Conservation (phyloP, 2,113 vertebrate species). For the Ranitomeya variabilis region DNA sequence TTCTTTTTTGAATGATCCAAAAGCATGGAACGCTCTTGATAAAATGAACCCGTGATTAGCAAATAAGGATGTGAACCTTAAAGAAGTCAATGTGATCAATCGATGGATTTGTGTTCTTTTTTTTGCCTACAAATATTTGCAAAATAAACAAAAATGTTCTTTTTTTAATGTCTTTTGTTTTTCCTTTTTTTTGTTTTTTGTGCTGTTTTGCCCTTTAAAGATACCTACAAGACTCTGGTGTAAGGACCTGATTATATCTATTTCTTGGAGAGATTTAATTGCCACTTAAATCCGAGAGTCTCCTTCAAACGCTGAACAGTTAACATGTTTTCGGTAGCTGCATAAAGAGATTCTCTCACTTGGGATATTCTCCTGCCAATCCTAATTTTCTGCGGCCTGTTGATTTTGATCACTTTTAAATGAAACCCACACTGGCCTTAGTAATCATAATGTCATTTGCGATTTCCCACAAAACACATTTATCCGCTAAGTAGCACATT, state of each 20-base stretch:
- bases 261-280: not conserved
- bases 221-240: not conserved
- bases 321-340: constrained; percentile 13
- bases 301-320: constrained; percentile 23
- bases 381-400: constrained; percentile 76
- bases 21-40: too few relatives aligned
- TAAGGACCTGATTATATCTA: not conserved
- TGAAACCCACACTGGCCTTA: constrained; percentile 82
- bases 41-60: too few relatives aligned
- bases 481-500: constrained; percentile 83
- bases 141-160: not conserved
- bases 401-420: constrained; percentile 81
- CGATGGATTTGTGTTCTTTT: not conserved
- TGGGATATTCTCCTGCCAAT: constrained; percentile 71
- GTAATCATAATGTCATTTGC: constrained; percentile 85
- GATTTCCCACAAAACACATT: constrained; percentile 84
- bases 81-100: not conserved
- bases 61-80: not conserved
- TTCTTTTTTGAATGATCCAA: too few relatives aligned
- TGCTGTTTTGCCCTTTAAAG: not conserved
- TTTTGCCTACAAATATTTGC: not conserved
- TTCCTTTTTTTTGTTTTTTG: not conserved
- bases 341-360: constrained; percentile 15
- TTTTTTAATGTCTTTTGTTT: not conserved
- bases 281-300: not conserved